Evolutionary conservation across 1,140 invertebrate genomes (phyloP), one percentile per base, ranked within the genome.

Genomic region (Helicorthomorpha holstii): DNA sequence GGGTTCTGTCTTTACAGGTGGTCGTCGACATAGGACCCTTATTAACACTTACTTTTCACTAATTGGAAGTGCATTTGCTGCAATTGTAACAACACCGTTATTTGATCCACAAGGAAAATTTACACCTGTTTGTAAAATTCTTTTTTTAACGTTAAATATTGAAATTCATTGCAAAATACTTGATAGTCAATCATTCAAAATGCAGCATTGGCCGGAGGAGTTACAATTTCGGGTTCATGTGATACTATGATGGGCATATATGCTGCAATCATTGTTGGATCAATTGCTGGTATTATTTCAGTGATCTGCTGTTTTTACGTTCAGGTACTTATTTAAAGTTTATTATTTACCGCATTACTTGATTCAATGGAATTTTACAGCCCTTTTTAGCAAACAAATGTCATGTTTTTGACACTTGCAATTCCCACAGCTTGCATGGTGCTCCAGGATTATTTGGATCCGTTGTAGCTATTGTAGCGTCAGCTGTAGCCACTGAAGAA

Each of bases 361-460:
- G n/a, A n/a, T n/a, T n/a, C n/a, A n/a, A 34, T 16, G 29, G 29
- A 7, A 34, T 34, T 34, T 34, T 34, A 16, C 29, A 34, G 86
- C 85, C 86, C 22, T 66, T 76, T 38, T 64, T 93, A 27, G 74
- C 77, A 43, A 70, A 71, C 27, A 77, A 73, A 46, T 62, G 85
- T 2, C 75, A 79, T 47, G 69, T 96, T 42, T 81, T 87, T 61
- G 92, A 96, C 65, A 95, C 91, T 1, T 96, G 92, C 64, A 92
- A 92, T 1, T 88, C 96, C 0, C 79, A 96, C 70, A 96, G 96
- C 69, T 75, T 97, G 10, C 92, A 97, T 62, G 93, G 92, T 1
- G 89, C 95, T 82, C 92, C 93, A 0, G 91, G 85, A 16, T 63
- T 96, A 1, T 67, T 91, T 19, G 88, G 84, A 2, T 90, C 79